Conservation (phyloP, 2,888 invertebrate genomes). For the Stenotaenia linearis region DNA sequence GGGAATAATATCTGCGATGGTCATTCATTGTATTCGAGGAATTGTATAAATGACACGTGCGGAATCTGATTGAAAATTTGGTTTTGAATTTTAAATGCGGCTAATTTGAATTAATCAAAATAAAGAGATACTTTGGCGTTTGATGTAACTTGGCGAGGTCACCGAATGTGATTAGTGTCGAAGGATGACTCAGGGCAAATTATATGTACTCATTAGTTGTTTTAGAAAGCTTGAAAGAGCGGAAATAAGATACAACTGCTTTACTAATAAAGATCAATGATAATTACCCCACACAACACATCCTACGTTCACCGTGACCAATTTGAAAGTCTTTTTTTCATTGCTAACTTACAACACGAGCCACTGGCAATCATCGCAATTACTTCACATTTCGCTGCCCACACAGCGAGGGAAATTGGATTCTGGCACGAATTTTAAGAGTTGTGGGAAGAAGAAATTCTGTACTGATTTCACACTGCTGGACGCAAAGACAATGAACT, state of each 20-base stretch:
- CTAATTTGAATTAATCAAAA: background rate
- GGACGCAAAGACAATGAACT: background rate
- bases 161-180: background rate
- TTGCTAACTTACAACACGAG: background rate
- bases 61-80: background rate
- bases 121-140: background rate
- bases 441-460: background rate
- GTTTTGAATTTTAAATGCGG: background rate
- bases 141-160: background rate
- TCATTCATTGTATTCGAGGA: background rate
- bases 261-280: conserved; percentile 9
- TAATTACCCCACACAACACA: conserved; percentile 4
- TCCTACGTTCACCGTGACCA: background rate
- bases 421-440: background rate
- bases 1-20: background rate
- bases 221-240: background rate
- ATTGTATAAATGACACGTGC: background rate
- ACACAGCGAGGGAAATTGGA: background rate
- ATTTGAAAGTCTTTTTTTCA: background rate
- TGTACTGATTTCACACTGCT: background rate
- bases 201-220: background rate
- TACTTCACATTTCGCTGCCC: conserved; percentile 4
- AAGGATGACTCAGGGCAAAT: background rate
- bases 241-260: background rate
- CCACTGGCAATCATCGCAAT: conserved; percentile 4